Conservation (phyloP, 1,140 invertebrate genomes). For the Elymnias hypermnestra region DNA sequence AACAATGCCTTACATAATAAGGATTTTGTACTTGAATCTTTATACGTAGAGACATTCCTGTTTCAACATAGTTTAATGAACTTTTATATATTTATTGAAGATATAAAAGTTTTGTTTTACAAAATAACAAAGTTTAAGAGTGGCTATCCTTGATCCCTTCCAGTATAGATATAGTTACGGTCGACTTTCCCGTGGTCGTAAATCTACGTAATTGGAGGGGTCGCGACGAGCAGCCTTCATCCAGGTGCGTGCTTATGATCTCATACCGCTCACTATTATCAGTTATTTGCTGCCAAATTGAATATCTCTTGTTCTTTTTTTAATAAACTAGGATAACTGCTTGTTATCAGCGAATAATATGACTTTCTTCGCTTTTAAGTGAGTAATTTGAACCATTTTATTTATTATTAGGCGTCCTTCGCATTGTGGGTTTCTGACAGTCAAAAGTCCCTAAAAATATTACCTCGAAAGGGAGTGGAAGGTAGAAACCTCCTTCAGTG, state of each 20-base stretch:
- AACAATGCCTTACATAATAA: too few species aligned
- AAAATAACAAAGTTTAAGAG: too few species aligned
- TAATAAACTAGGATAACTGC: neutral
- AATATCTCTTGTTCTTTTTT: constrained; percentile 2
- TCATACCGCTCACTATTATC: constrained; percentile 18
- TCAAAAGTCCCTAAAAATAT: too few species aligned
- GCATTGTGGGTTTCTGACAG: too few species aligned
- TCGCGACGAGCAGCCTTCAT: constrained; percentile 18
- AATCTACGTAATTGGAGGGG: constrained; percentile 51
- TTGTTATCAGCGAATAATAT: neutral
- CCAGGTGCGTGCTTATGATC: constrained; percentile 26
- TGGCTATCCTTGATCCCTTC: neutral
- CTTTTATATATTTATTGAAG: neutral
- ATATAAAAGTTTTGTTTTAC: neutral
- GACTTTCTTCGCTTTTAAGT: too few species aligned
- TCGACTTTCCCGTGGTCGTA: constrained; percentile 31
- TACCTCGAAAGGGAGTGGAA: too few species aligned
- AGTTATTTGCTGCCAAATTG: constrained; percentile 20
- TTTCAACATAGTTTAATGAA: too few species aligned
- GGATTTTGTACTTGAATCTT: too few species aligned
- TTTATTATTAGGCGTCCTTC: too few species aligned
- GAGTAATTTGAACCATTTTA: too few species aligned
- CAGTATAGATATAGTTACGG: neutral
- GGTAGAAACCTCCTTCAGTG: too few species aligned
- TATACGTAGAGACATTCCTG: too few species aligned